A percentile compares a stretch with the other conserved stretches of the same genome.
Conservation (phyloP, 2,797 vertebrate species). For the Saguinus oedipus region DNA sequence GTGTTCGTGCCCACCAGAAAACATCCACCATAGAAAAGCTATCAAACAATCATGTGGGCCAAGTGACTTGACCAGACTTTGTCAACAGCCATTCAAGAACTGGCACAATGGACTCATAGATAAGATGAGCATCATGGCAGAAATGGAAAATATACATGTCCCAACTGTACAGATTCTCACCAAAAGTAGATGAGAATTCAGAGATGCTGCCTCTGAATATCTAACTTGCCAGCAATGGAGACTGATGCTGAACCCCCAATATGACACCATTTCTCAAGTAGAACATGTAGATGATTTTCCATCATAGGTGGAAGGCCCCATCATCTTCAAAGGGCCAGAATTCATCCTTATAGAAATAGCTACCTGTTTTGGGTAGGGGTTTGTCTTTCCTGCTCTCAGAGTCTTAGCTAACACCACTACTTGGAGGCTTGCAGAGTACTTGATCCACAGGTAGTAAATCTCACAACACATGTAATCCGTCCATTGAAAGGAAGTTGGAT, state of each 20-base stretch:
- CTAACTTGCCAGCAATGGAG: not conserved
- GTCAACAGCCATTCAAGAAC: not conserved
- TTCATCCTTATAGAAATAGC: not conserved
- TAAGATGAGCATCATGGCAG: not conserved
- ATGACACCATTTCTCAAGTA: not conserved
- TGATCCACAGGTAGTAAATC: not conserved
- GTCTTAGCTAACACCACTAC: not conserved
- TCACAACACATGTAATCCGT: not conserved
- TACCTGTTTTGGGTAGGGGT: not conserved
- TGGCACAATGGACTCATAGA: not conserved
- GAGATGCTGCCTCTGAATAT: not conserved
- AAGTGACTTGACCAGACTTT: not conserved
- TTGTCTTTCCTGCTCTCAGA: not conserved
- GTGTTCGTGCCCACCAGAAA: not conserved
- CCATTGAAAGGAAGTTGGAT: not conserved
- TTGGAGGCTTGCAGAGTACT: not conserved
- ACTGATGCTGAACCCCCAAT: not conserved
- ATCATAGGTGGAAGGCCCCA: not conserved
- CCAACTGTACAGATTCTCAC: fast-evolving
- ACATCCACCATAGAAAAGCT: not conserved
- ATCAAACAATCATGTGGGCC: not conserved
- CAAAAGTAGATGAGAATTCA: too few species aligned
- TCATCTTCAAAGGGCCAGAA: not conserved
- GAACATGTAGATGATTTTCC: not conserved
- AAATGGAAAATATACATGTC: not conserved